Base-by-base conservation (phyloP, 2,113 vertebrate species). In the Tragelaphus buxtoni region DNA sequence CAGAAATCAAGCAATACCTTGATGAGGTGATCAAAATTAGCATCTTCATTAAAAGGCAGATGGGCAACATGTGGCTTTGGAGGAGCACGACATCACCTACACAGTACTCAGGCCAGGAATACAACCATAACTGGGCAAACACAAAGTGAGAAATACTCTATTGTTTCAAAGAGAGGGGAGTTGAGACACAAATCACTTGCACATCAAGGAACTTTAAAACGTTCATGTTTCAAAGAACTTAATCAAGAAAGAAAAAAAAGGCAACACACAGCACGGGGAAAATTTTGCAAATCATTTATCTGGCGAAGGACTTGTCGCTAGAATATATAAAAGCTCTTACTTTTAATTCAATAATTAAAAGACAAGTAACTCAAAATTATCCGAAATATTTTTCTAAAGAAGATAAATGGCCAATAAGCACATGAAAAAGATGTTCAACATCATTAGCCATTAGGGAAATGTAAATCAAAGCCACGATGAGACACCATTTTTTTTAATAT, bases 171-270 rank as follows among this genome's bases (percentile, higher is more conserved):
- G 61, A 11, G 5, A 88, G 24, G 17, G 6, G 8, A 58, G 58
- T 47, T 94, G 35, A 88, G 94, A 94, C 58, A 58, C 49, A 93
- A 94, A 26, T 51, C 93, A 88, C 26, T 88, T 69, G 11, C 3
- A 53, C 17, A 80, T 55, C 35, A 91, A 51, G 2, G 1, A 88
- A 89, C 94, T 45, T 84, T 12, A 63, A 85, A 88, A 39, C 1
- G 11, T 93, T 86, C 39, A 10, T 83, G 42, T 49, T 91, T 80
- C 39, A 85, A 88, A 95, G 51, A 28, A 74, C 5, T 55, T 45
- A 9, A 69, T 88, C 10, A 88, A 76, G 49, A 92, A 94, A 93
- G 24, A 77, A 7, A 91, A 95, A 92, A 95, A 92, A 65, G n/a
- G 20, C 61, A 92, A 42, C 30, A 35, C 18, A 72, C 11, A 53